phyloP scores from a whole-genome alignment of 2,888 invertebrate genomes.

The Stenolophus ochropezus region DNA sequence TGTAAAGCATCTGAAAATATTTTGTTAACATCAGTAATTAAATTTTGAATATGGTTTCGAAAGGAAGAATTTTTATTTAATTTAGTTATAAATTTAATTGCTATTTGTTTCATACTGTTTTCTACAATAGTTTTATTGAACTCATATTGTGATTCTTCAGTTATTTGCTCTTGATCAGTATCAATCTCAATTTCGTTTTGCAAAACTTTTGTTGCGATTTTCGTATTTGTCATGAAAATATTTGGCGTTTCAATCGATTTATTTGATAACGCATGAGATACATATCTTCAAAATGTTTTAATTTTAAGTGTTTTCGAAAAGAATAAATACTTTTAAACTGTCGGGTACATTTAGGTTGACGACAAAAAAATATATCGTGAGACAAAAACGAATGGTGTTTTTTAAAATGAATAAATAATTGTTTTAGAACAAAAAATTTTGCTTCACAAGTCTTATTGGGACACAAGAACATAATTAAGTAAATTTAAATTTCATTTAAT shows the following conservation, averaged over 20 bases:
- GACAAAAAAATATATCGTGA: conserved; percentile 57
- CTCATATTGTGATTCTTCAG: not conserved
- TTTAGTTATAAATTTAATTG: conserved; percentile 22
- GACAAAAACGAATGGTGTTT: conserved; percentile 31
- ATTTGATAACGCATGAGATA: too few species aligned
- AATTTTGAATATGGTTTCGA: conserved; percentile 46
- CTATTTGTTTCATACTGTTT: conserved; percentile 17
- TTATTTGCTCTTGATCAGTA: too few species aligned
- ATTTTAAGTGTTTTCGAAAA: conserved; percentile 54
- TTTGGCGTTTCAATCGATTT: too few species aligned
- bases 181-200: too few species aligned
- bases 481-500: not conserved
- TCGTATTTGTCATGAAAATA: too few species aligned
- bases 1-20: conserved; percentile 4
- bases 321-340: conserved; percentile 58
- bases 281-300: conserved; percentile 56
- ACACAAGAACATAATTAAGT: not conserved
- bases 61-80: not conserved
- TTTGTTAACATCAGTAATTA: conserved; percentile 54
- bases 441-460: not conserved
- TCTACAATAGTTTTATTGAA: not conserved
- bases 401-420: too few species aligned
- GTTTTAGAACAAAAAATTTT: too few species aligned
- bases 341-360: conserved; percentile 51
- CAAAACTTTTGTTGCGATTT: too few species aligned